Evolutionary conservation across 1,140 invertebrate species (phyloP).

Genomic region (Trichonephila inaurata): DNA sequence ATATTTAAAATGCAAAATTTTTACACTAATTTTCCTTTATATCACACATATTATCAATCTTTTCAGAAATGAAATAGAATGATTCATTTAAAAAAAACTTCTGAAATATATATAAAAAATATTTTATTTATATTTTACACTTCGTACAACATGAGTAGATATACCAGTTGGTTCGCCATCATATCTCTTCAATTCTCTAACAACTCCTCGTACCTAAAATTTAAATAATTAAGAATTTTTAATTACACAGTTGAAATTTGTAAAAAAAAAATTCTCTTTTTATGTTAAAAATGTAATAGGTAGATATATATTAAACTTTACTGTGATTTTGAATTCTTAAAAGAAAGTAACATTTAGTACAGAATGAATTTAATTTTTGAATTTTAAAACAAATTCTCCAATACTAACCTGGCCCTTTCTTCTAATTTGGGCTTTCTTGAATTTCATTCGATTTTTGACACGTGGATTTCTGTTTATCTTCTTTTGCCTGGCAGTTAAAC

Average conservation of each 20-base stretch:
- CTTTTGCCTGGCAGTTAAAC: slow-evolving; percentile 92
- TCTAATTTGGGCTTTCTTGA: slow-evolving; percentile 92
- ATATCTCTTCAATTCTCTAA: slow-evolving; percentile 90
- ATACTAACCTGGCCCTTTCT: slow-evolving; percentile 90
- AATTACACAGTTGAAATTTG: background rate
- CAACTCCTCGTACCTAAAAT: slow-evolving; percentile 85
- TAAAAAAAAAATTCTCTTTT: background rate
- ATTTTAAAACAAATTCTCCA: background rate
- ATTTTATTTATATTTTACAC: slow-evolving; percentile 89
- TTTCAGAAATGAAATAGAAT: too few species aligned
- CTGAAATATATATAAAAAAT: slow-evolving; percentile 31
- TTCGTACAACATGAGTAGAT: slow-evolving; percentile 90
- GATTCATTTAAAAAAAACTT: too few species aligned
- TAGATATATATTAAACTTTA: background rate
- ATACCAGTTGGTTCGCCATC: slow-evolving; percentile 95
- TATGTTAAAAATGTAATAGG: too few species aligned
- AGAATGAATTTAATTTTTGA: background rate
- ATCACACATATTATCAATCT: too few species aligned
- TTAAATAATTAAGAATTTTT: slow-evolving; percentile 66
- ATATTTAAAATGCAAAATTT: too few species aligned
- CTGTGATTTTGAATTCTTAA: background rate
- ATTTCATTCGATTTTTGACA: slow-evolving; percentile 95
- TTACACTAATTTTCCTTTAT: too few species aligned
- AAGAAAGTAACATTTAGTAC: background rate
- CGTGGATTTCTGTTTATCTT: slow-evolving; percentile 96